Base-by-base conservation (phyloP, 2,797 vertebrate species). In the Leptodactylus fallax region DNA sequence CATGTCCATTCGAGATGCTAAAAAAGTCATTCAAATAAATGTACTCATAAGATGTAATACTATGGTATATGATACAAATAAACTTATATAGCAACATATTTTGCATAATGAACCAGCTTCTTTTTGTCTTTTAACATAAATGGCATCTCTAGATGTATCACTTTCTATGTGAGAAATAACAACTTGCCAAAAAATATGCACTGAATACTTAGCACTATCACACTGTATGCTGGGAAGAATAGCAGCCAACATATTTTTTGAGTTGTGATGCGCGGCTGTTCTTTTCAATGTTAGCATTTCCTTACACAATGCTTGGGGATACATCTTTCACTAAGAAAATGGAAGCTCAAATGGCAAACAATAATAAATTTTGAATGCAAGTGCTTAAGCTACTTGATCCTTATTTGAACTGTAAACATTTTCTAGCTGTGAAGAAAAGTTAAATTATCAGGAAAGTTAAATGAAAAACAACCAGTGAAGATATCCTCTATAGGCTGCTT, bases 281-380 rank as follows among this genome's bases (percentile, higher is more conserved):
- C 80, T 51, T 45, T 85, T 77, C 63, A 63, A 63, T 85, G 72
- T 85, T 78, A 49, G 58, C n/a, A 47, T 63, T 85, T 61, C n/a
- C 78, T 78, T 85, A 61, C 56, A 63, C 53, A 65, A 6, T 85
- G 83, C 83, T 85, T 49, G 36, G 13, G 72, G 83, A 58, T 85
- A 76, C 55, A 85, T 77, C 83, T 78, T 51, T 85, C 58, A 51
- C 56, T 36, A 45, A 47, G 45, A 77, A 60, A 85, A 76, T 78
- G 56, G 83, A 85, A 85, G 55, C 78, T 85, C 72, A 78, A 63
- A 53, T 63, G 14, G 21, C 65, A 78, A 85, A 85, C 72, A 77
- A 65, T 85, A 77, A 78, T 85, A 85, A 21, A 85, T 85, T 69
- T 85, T 85, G 83, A 85, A 85, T 77, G 56, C 45, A 78, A 78